Conservation (phyloP, 2,797 vertebrate genomes). For the Paramormyrops hopkinsi region DNA sequence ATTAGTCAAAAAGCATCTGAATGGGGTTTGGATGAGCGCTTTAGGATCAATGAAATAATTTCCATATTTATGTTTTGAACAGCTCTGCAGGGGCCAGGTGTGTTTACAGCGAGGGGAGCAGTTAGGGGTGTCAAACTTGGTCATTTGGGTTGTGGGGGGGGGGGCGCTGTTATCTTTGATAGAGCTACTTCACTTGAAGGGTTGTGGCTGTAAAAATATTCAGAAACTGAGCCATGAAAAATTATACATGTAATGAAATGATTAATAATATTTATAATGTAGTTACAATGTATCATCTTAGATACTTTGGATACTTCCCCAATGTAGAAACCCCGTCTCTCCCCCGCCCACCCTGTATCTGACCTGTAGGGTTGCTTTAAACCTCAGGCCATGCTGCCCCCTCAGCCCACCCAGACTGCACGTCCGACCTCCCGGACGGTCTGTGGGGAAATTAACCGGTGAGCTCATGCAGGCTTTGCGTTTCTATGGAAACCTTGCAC, state of each 20-base stretch:
- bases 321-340: conserved; percentile 13
- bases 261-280: neutral
- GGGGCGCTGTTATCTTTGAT: neutral
- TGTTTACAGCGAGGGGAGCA: neutral
- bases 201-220: neutral
- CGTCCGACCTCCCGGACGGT: conserved; percentile 21
- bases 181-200: neutral
- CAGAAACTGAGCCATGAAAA: neutral
- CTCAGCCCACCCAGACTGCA: conserved; percentile 4
- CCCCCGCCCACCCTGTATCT: conserved; percentile 34
- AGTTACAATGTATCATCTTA: neutral
- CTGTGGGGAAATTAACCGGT: conserved; percentile 59
- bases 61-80: neutral
- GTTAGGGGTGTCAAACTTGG: neutral
- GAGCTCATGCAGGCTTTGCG: conserved; percentile 48
- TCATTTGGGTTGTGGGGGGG: neutral
- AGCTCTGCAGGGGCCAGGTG: neutral
- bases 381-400: neutral
- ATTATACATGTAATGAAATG: neutral
- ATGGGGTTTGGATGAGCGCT: neutral
- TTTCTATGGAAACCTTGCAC: conserved; percentile 60
- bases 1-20: neutral
- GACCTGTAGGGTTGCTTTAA: neutral
- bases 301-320: neutral
- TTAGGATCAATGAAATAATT: neutral